These are phyloP conservation scores for Archips crataeganus DNA, from an alignment of 2,888 invertebrate species.

Conservation along the genomic window DNA sequence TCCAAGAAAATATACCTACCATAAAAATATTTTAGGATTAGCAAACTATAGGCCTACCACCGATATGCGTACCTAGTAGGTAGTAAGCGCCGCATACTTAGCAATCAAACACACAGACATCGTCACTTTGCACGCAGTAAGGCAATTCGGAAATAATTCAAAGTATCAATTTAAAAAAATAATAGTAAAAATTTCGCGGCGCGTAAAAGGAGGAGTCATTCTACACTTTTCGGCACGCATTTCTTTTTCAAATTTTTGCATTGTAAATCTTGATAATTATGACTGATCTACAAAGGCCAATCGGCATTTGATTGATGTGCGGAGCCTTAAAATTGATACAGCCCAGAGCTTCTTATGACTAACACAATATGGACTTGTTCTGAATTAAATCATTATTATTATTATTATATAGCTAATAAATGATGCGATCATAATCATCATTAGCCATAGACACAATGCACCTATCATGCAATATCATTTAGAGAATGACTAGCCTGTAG, in stretches of 20 bases:
- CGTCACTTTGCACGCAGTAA: no score
- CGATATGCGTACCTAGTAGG: no score
- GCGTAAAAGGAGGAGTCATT: neutral
- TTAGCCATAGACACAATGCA: slow-evolving; percentile 27
- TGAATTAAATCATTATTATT: no score
- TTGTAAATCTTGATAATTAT: neutral
- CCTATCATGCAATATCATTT: slow-evolving; percentile 24
- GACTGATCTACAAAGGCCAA: slow-evolving; percentile 43
- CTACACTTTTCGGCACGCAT: neutral
- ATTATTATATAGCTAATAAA: slow-evolving; percentile 47
- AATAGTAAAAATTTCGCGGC: no score
- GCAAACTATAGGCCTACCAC: no score
- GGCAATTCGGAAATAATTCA: no score
- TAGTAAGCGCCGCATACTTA: no score
- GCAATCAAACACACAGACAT: no score
- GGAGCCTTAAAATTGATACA: slow-evolving; percentile 68
- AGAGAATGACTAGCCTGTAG: slow-evolving; percentile 18
- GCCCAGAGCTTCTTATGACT: slow-evolving; percentile 50
- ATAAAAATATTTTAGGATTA: no score
- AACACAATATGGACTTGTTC: no score
- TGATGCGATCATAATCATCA: slow-evolving; percentile 46
- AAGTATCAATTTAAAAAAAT: neutral
- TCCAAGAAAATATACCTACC: no score
- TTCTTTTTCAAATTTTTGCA: no score
- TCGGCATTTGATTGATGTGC: slow-evolving; percentile 66